Percentiles rank a stretch among this genome's conserved stretches.
Conservation (phyloP, 2,888 invertebrate species). For the Aphidoletes aphidimyza region DNA sequence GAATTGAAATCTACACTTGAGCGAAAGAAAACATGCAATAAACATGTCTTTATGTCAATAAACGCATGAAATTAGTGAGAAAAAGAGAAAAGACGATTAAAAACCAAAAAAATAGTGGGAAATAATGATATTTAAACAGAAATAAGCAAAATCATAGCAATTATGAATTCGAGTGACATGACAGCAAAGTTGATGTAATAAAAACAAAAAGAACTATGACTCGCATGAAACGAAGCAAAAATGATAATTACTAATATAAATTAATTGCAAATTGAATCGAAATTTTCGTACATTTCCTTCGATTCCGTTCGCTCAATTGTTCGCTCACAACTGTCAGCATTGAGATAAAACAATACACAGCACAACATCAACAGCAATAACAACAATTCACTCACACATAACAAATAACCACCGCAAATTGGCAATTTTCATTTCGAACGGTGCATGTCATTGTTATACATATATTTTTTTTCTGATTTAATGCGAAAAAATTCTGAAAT, state of each 20-base stretch:
- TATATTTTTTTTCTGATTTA: not conserved
- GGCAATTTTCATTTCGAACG: conserved; percentile 34
- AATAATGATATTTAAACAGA: not conserved
- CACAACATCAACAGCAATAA: too few species aligned
- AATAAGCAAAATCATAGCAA: not conserved
- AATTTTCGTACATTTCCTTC: not conserved
- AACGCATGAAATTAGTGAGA: not conserved
- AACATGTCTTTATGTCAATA: conserved; percentile 43
- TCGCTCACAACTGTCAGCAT: not conserved
- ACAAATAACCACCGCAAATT: not conserved
- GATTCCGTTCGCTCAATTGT: not conserved
- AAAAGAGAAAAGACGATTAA: not conserved
- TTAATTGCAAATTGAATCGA: conserved; percentile 32
- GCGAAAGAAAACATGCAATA: conserved; percentile 36
- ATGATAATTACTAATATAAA: conserved; percentile 30
- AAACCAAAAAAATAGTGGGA: not conserved
- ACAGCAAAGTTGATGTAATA: not conserved
- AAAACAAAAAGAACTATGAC: not conserved
- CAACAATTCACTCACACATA: too few species aligned
- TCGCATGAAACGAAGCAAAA: conserved; percentile 38
- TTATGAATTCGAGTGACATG: not conserved
- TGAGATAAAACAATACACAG: not conserved
- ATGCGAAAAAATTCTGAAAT: conserved; percentile 1
- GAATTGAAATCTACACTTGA: conserved; percentile 24
- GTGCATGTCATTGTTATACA: conserved; percentile 48